Evolutionary conservation across 2,888 invertebrate species (phyloP), one percentile per base, ranked within the genome.

Genomic region (Kuschelorhynchus macadamiae): DNA sequence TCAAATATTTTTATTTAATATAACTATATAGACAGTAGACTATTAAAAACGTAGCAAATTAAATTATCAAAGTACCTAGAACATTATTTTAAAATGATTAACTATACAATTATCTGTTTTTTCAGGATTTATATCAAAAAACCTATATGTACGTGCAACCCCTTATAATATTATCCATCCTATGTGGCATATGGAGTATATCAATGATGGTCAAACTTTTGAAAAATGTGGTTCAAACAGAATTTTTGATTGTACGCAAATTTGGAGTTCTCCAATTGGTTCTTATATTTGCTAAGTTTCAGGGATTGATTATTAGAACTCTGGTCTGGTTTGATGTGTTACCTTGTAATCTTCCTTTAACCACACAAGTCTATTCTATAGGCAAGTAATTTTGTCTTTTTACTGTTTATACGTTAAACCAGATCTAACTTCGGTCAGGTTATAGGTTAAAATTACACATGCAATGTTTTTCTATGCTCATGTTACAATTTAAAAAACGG

Each of bases 141-240:
- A 86, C 86, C 76, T 88, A 89, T 78, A 80, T 88, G 75, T 91
- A 87, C 80, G 82, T 91, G 61, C 91, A 91, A 81, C 90, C 90
- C 0, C 81, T 91, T 42, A 85, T 90, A 36, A 85, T 88, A 1
- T 81, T 85, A 1, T 92, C 91, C 4, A 91, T 92, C 67, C 81
- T 92, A 5, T 82, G 88, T 20, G 91, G 90, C 11, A 85, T 92
- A 46, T 92, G 91, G 88, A 90, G 90, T 0, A 86, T 91, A 77
- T 86, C 87, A 33, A 90, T 92, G 87, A 85, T 87, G 2, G 87
- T 89, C 17, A 85, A 86, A 72, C 82, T 86, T 82, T 62, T 91
- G 78, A 75, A 84, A 77, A 79, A 85, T 63, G 76, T 83, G 0
- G 76, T 86, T 8, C 80, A 81, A 17, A 81, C 81, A 16, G 80